Base-by-base conservation (phyloP, 2,113 vertebrate genomes). In the Oxygymnocypris stewartii region DNA sequence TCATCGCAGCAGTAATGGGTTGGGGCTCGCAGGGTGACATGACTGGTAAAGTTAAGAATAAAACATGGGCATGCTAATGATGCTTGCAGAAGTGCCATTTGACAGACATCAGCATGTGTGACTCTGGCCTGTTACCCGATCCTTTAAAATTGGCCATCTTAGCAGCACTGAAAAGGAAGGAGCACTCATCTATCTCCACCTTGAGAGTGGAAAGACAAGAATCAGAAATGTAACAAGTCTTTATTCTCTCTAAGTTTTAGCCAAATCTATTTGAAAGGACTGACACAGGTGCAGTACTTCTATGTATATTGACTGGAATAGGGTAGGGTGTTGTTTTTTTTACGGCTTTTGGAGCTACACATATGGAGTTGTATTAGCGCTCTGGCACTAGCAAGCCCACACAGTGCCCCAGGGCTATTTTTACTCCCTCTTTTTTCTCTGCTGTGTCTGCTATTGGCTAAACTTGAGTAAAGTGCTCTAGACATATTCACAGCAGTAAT, bases 21-120 rank as follows among this genome's bases (percentile, higher is more conserved):
- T 54, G 82, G 84, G 71, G 79, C 40, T 54, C 78, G 35, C 47
- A 92, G 81, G 76, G 79, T 87, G 87, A 79, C 85, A 63, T 89
- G 84, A 81, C 92, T 59, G 80, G 25, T 75, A 89, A 90, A 92
- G 95, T 94, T 93, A 94, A 94, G 91, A 88, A 95, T 95, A 91
- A 94, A 94, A 92, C 92, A 87, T 54, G 82, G 89, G 88, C 92
- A 91, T 94, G 92, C 93, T 95, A 94, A 96, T 94, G 94, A 95
- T 96, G 96, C 92, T 94, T 95, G 95, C 95, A 96, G 93, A 95
- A 95, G 94, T 92, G 90, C 88, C 84, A 90, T 96, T 97, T 99
- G 98, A 99, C 92, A 91, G 98, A 99, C 98, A 97, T 94, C 88
- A 95, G 89, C 98, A 99, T 96, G 94, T 99, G 98, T 89, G 82